phyloP scores from a whole-genome alignment of 2,797 vertebrate genomes.

The Mormyrus hasselquistii region DNA sequence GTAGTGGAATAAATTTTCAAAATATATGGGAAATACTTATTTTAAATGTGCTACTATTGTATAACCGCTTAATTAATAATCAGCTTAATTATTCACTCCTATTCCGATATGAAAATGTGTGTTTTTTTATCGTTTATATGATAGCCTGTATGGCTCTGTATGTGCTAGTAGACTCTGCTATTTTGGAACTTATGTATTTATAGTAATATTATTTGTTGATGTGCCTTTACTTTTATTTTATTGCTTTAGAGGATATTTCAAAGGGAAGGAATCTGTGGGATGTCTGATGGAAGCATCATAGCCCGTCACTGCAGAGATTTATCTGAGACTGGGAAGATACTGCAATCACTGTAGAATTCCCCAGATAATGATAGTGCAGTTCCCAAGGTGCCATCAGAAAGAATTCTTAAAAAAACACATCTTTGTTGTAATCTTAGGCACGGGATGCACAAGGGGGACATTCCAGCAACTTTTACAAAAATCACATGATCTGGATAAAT shows the following conservation, averaged over 20 bases:
- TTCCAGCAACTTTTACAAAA: neutral
- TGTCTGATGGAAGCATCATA: neutral
- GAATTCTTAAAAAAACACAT: neutral
- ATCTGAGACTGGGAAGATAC: neutral
- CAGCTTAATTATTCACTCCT: neutral
- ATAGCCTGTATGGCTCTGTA: neutral
- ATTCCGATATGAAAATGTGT: neutral
- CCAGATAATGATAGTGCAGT: neutral
- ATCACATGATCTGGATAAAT: neutral
- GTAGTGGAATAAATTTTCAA: neutral
- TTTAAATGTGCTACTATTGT: neutral
- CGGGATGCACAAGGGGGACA: neutral
- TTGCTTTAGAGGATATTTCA: neutral
- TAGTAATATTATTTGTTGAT: neutral
- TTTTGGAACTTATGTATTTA: neutral
- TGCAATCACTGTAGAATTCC: neutral
- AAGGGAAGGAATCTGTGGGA: neutral
- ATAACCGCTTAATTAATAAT: neutral
- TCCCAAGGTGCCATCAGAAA: neutral
- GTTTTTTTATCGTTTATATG: neutral
- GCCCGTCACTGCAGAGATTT: neutral
- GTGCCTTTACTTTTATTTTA: neutral
- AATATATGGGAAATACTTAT: neutral
- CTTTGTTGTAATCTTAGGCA: neutral
- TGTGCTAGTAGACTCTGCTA: too few species aligned